Evolutionary conservation across 2,888 invertebrate genomes (phyloP).

Genomic region (Unio delphinus): DNA sequence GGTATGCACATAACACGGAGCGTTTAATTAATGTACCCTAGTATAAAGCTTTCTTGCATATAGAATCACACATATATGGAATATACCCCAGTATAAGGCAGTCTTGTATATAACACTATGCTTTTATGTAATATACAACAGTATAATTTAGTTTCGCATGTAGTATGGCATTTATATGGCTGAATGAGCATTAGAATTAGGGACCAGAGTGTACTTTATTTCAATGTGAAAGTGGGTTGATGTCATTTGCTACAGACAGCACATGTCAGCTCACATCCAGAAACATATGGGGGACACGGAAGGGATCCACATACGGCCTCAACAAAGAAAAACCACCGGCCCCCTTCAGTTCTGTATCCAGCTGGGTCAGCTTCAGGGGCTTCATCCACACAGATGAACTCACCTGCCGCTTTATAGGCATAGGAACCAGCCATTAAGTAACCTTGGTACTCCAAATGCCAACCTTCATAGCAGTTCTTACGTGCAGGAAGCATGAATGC

Average conservation of each 20-base stretch:
- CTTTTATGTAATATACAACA: no score
- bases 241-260: constrained; percentile 32
- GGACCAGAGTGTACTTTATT: no score
- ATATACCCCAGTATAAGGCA: no score
- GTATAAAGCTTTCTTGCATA: no score
- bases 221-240: no score
- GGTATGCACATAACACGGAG: no score
- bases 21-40: no score
- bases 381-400: constrained; percentile 32
- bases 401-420: constrained; percentile 1
- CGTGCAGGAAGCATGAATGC: constrained; percentile 33
- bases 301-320: constrained; percentile 31
- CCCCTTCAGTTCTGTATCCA: constrained; percentile 21
- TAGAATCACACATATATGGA: no score
- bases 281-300: constrained; percentile 29
- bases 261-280: constrained; percentile 27
- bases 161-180: no score
- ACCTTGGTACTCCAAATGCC: constrained; percentile 34
- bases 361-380: constrained; percentile 27
- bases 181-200: no score
- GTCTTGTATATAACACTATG: no score
- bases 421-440: constrained; percentile 25
- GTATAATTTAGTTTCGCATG: no score
- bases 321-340: constrained; percentile 25
- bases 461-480: constrained; percentile 26